These are phyloP conservation scores for Paramisgurnus dabryanus DNA, from an alignment of 2,113 vertebrate species.

Conservation along the genomic window DNA sequence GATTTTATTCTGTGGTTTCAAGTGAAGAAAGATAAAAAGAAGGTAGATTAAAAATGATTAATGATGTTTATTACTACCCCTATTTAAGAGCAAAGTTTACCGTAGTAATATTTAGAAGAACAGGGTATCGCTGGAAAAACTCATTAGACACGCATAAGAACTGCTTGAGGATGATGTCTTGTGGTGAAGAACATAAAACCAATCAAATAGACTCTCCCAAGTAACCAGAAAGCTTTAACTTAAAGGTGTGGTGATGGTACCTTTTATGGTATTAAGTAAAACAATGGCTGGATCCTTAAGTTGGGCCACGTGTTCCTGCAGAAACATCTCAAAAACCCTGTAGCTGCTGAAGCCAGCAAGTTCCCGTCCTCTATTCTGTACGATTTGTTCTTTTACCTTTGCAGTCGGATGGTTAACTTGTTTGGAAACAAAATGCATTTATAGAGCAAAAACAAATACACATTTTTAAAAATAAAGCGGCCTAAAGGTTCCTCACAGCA, in stretches of 20 bases:
- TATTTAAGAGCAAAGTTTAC: slow-evolving; percentile 27
- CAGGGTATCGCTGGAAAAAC: slow-evolving; percentile 45
- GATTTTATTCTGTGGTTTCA: slow-evolving; percentile 48
- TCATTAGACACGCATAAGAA: slow-evolving; percentile 39
- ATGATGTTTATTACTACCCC: too few species aligned
- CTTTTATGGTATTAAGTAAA: slow-evolving; percentile 35
- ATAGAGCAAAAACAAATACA: too few species aligned
- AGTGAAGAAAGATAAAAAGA: neutral
- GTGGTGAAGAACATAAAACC: neutral
- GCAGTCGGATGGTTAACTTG: slow-evolving; percentile 24
- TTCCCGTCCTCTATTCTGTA: slow-evolving; percentile 45
- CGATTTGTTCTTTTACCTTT: slow-evolving; percentile 17
- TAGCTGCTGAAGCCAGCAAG: slow-evolving; percentile 48
- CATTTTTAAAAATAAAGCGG: too few species aligned
- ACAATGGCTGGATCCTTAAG: slow-evolving; percentile 32
- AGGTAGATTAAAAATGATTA: too few species aligned
- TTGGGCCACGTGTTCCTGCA: slow-evolving; percentile 44
- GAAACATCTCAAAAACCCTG: slow-evolving; percentile 47
- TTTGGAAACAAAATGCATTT: neutral
- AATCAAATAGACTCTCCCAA: neutral
- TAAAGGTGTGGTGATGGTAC: slow-evolving; percentile 22
- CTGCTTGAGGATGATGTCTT: slow-evolving; percentile 44
- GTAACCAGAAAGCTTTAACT: neutral
- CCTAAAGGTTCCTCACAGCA: too few species aligned
- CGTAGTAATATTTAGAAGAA: slow-evolving; percentile 38